Base-by-base conservation (phyloP, 2,888 invertebrate species). In the Yponomeuta evonymella region DNA sequence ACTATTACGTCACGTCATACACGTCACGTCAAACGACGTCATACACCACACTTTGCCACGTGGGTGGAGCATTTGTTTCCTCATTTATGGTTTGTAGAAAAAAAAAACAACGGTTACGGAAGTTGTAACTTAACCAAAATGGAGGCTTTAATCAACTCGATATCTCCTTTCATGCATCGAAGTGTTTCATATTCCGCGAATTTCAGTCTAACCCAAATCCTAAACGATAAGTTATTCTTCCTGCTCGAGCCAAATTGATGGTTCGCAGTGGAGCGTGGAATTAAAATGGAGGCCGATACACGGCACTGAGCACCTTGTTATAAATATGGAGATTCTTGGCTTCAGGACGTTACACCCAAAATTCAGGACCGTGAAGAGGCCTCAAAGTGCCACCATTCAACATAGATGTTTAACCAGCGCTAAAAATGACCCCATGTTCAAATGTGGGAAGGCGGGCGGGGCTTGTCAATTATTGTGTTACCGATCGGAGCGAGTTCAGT, bases 161-260 rank as follows among this genome's bases (percentile, higher is more conserved):
- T 58, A 58, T 58, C 51, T 58, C 51, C 15, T 58, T 58, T 58
- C 51, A 58, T 58, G 51, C 51, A 58, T 58, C 51, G 51, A 12
- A 58, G 51, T 58, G 51, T 58, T 58, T 58, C 51, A 58, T 58
- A 58, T 58, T 58, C 51, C 51, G 51, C 51, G 51, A 58, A 58
- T 15, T 58, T 58, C 51, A 12, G 51, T 58, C 51, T 58, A 58
- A 58, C 51, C 51, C 51, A 58, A 58, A 58, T 58, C 51, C 51
- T 58, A 58, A 58, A 10, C 51, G 15, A 58, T 58, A 58, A 58
- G 51, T 58, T 58, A 58, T 58, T 58, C 51, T 58, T 58, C 51
- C 51, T 58, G 43, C 43, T 43, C 6, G 51, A 58, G 51, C 51
- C 51, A 58, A 58, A 58, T 15, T 58, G 51, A 58, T 58, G 51